Evolutionary conservation across 2,113 vertebrate species (phyloP).

Genomic region (Oreocharis arfaki): DNA sequence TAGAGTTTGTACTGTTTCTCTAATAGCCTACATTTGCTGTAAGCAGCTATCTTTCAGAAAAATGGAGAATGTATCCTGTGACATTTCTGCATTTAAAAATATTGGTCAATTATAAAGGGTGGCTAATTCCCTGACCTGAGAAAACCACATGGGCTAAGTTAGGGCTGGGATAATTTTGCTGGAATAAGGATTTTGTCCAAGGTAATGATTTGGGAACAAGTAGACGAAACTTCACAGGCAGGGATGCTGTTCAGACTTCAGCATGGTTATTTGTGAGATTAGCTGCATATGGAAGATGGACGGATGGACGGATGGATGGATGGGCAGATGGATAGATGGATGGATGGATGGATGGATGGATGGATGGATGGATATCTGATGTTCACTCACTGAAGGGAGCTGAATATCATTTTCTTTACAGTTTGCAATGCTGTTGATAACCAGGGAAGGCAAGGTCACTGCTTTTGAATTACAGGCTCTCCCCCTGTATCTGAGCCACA

Average conservation of each 20-base stretch:
- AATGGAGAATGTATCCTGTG: background rate
- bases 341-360: background rate
- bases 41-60: background rate
- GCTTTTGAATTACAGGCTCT: background rate
- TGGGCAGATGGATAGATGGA: background rate
- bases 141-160: background rate
- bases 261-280: background rate
- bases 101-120: background rate
- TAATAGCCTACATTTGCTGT: background rate
- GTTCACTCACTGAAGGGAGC: background rate
- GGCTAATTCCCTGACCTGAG: background rate
- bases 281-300: background rate
- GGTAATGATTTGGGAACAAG: background rate
- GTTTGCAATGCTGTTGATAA: background rate
- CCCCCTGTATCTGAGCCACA: background rate
- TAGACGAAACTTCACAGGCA: background rate
- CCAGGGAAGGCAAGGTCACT: background rate
- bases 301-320: background rate
- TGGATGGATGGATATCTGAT: background rate
- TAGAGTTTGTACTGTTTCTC: background rate
- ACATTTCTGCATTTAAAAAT: background rate
- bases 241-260: background rate
- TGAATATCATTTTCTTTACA: background rate
- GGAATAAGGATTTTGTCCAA: background rate
- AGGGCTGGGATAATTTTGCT: background rate